Evolutionary conservation across 2,888 invertebrate genomes (phyloP), one percentile per base, ranked within the genome.

Genomic region (Geophilus truncorum): DNA sequence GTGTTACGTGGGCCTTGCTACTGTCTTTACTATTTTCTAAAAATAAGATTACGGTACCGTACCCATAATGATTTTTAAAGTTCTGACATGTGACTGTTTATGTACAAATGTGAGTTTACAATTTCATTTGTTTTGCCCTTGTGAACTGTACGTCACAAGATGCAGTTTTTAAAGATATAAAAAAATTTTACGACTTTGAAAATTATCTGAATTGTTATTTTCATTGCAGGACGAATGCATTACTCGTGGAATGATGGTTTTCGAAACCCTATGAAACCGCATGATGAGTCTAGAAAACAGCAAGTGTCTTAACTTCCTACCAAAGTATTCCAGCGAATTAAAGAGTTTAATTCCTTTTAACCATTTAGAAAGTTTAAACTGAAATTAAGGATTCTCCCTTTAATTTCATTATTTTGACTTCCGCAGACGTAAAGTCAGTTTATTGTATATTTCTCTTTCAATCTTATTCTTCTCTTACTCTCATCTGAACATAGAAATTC

Each of bases 181-280:
- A 57, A 57, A 25, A 25, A 62, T 9, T 62, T 9, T 62, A 5
- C 10, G 9, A 9, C 30, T 25, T 25, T 32, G 6, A 28, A 30
- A 30, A 77, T n/a, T n/a, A n/a, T n/a, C n/a, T n/a, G n/a, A n/a
- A n/a, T n/a, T n/a, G n/a, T n/a, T n/a, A n/a, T n/a, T 32, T 77
- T 36, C 10, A 32, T 77, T 77, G 25, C n/a, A 77, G 77, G 36
- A 77, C 36, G 77, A 77, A 77, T 77, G 77, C 77, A 36, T 77
- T 30, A 36, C 36, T 30, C 77, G 36, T 18, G 77, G 77, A 25
- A 77, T 77, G 77, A 36, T 36, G 36, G 36, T 77, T 1, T 77
- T 77, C n/a, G 77, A 77, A 77, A 21, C 15, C 21, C 36, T 32
- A n/a, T 45, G 45, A 45, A 45, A 45, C 45, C 18, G n/a, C n/a